Evolutionary conservation across 2,888 invertebrate species (phyloP).

Genomic region (Cantharis nigra): DNA sequence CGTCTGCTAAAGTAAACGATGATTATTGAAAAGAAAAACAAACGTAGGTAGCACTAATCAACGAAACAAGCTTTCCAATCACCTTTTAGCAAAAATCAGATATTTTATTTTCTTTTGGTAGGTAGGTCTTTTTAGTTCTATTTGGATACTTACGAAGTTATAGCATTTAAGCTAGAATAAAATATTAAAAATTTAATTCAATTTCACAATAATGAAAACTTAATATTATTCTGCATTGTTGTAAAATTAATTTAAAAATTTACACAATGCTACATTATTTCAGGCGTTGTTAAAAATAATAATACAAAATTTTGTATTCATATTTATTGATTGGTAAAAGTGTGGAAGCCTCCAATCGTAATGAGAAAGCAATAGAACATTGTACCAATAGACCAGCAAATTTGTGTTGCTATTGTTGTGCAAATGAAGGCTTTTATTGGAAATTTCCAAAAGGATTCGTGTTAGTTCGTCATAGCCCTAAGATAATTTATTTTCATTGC

Average conservation of each 20-base stretch:
- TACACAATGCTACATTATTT: not conserved
- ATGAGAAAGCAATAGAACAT: constrained; percentile 29
- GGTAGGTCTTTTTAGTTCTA: not conserved
- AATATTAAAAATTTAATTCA: not conserved
- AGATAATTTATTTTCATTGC: constrained; percentile 51
- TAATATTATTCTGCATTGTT: not conserved
- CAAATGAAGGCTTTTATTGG: constrained; percentile 55
- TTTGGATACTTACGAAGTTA: not conserved
- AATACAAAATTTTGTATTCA: not conserved
- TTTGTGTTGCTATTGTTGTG: constrained; percentile 54
- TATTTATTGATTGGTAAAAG: not conserved
- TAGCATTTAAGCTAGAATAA: not conserved
- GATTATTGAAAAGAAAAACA: constrained; percentile 31
- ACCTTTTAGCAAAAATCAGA: not conserved
- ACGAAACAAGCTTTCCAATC: constrained; percentile 25
- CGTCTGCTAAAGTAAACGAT: constrained; percentile 21
- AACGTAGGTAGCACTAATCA: constrained; percentile 13
- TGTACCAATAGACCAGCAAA: constrained; percentile 47
- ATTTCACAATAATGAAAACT: not conserved
- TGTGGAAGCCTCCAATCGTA: constrained; percentile 22
- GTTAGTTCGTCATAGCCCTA: constrained; percentile 47
- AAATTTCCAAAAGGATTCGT: constrained; percentile 49
- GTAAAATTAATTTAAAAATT: not conserved
- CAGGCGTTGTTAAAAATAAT: not conserved
- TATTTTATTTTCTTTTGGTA: not conserved